These are phyloP conservation scores for Psammodynastes pulverulentus DNA, from an alignment of 2,113 vertebrate species.

Conservation along the genomic window DNA sequence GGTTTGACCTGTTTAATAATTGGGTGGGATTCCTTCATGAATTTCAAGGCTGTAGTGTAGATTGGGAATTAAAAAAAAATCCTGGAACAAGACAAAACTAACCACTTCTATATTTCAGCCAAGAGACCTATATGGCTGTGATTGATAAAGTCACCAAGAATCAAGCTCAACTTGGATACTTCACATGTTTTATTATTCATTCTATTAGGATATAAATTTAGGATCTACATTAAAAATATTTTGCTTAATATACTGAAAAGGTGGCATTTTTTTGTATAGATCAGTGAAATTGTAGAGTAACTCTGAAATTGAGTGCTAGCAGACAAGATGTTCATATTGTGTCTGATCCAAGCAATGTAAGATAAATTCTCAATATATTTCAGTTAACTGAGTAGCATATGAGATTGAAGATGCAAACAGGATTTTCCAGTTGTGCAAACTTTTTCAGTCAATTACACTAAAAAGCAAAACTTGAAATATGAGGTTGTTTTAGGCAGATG, in stretches of 20 bases:
- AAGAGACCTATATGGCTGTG: not conserved
- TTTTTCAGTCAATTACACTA: not conserved
- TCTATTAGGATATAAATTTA: slow-evolving; percentile 1
- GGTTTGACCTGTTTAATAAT: not conserved
- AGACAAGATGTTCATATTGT: not conserved
- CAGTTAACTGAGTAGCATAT: not conserved
- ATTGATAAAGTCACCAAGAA: not conserved
- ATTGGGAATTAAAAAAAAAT: not conserved
- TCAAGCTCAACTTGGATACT: not conserved
- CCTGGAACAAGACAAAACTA: not conserved
- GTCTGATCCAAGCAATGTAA: not conserved
- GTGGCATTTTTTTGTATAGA: not conserved
- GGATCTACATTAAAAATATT: slow-evolving; percentile 12
- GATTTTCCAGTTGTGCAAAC: not conserved
- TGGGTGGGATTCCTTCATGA: not conserved
- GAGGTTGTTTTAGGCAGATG: not conserved
- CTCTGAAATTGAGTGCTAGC: not conserved
- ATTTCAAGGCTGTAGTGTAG: not conserved
- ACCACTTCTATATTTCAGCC: not conserved
- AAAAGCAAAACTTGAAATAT: not conserved
- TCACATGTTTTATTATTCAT: not conserved
- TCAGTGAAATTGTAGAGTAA: not conserved
- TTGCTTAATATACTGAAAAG: not conserved
- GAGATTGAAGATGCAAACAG: not conserved
- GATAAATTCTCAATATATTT: not conserved